Conservation (phyloP, 2,888 invertebrate species). For the Dioctria rufipes region DNA sequence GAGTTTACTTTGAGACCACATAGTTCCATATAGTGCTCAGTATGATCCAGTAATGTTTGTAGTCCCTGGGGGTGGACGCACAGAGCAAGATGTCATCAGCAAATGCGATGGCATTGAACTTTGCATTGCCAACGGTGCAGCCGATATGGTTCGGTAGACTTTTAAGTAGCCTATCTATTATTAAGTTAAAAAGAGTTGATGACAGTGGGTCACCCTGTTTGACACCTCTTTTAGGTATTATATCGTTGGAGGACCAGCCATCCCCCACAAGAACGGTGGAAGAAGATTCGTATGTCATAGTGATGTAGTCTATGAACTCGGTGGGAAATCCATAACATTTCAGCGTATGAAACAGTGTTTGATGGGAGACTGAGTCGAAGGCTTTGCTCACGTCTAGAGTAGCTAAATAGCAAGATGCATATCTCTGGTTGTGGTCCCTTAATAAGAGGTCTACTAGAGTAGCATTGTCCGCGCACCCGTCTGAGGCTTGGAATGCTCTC, state of each 20-base stretch:
- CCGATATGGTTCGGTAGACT: neutral
- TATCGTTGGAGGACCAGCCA: neutral
- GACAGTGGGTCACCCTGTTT: slow-evolving; percentile 20
- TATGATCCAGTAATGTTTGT: neutral
- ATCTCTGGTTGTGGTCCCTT: too few species aligned
- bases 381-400: too few species aligned
- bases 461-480: too few species aligned
- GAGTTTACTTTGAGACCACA: neutral
- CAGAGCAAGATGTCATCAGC: slow-evolving; percentile 8
- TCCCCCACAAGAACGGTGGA: neutral
- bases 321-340: too few species aligned
- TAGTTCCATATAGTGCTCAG: neutral
- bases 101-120: neutral
- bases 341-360: too few species aligned
- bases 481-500: too few species aligned
- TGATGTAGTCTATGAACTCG: too few species aligned
- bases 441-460: too few species aligned
- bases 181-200: neutral
- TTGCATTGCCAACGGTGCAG: neutral
- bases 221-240: neutral
- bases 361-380: too few species aligned
- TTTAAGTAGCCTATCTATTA: slow-evolving; percentile 3
- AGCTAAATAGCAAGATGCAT: too few species aligned
- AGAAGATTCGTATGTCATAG: neutral
- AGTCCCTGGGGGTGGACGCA: slow-evolving; percentile 14